phyloP scores from a whole-genome alignment of 2,888 invertebrate genomes.

The Volucella inflata region DNA sequence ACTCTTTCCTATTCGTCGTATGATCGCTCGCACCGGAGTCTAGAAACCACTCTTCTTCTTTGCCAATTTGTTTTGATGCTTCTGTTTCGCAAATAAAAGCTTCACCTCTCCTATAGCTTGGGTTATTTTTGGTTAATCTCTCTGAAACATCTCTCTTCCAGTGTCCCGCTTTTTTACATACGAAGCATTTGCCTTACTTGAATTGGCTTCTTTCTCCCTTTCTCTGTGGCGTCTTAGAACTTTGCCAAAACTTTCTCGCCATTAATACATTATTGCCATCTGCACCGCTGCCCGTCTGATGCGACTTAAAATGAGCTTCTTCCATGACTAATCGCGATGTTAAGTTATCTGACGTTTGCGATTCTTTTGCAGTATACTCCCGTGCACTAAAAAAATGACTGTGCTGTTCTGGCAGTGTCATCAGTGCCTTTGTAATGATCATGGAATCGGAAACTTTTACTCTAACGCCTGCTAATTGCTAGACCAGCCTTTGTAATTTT shows the following conservation, averaged over 20 bases:
- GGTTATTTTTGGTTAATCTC: background rate
- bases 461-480: constrained; percentile 59
- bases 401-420: constrained; percentile 74
- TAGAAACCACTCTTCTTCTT: constrained; percentile 53
- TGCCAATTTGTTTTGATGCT: constrained; percentile 13
- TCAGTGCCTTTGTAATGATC: constrained; percentile 73
- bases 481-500: constrained; percentile 39
- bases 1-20: constrained; percentile 47
- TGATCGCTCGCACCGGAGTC: constrained; percentile 68
- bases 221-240: constrained; percentile 3
- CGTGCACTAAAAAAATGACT: constrained; percentile 68
- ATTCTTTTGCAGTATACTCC: constrained; percentile 72
- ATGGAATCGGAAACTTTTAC: constrained; percentile 67
- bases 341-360: constrained; percentile 76
- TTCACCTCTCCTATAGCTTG: background rate
- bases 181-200: constrained; percentile 54
- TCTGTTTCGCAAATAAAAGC: constrained; percentile 24
- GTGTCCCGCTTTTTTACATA: constrained; percentile 68
- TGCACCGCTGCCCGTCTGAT: constrained; percentile 12
- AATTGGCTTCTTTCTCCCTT: background rate
- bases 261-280: constrained; percentile 37
- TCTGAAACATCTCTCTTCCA: no score
- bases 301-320: constrained; percentile 56
- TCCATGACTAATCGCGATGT: constrained; percentile 74
- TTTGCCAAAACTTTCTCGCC: constrained; percentile 21